phyloP scores from a whole-genome alignment of 2,113 vertebrate species.

The Neogale vison region DNA sequence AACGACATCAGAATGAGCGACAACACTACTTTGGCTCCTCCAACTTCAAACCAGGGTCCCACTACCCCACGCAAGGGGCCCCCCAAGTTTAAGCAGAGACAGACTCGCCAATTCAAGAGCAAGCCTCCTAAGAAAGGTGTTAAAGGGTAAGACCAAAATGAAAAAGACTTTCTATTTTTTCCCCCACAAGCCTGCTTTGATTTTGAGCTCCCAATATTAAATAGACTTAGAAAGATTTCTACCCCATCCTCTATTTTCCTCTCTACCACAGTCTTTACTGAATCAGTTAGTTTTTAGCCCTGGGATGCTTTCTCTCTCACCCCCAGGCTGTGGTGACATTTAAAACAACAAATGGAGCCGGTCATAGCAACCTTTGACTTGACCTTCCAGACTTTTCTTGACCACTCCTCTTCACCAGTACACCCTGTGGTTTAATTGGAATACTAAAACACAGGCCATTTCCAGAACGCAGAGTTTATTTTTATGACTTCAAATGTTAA shows the following conservation, averaged over 20 bases:
- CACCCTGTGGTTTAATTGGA: neutral
- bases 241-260: neutral
- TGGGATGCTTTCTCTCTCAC: neutral
- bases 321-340: neutral
- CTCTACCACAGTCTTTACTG: neutral
- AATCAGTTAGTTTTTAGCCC: neutral
- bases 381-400: neutral
- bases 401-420: neutral
- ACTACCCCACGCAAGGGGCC: slow-evolving; percentile 96
- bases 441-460: neutral
- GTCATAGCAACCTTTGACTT: neutral
- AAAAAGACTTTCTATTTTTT: neutral
- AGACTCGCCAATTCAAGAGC: slow-evolving; percentile 98
- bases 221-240: neutral
- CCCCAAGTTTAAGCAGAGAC: slow-evolving; percentile 98
- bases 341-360: neutral
- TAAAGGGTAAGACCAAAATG: slow-evolving; percentile 90
- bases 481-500: neutral
- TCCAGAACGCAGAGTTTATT: slow-evolving; percentile 1
- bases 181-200: neutral
- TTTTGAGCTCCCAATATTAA: neutral
- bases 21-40: slow-evolving; percentile 77
- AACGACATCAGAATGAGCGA: slow-evolving; percentile 80
- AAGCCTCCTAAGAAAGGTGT: slow-evolving; percentile 98
- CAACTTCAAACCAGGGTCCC: slow-evolving; percentile 80